Evolutionary conservation across 2,888 invertebrate species (phyloP).

Genomic region (Glaucopsyche alexis): DNA sequence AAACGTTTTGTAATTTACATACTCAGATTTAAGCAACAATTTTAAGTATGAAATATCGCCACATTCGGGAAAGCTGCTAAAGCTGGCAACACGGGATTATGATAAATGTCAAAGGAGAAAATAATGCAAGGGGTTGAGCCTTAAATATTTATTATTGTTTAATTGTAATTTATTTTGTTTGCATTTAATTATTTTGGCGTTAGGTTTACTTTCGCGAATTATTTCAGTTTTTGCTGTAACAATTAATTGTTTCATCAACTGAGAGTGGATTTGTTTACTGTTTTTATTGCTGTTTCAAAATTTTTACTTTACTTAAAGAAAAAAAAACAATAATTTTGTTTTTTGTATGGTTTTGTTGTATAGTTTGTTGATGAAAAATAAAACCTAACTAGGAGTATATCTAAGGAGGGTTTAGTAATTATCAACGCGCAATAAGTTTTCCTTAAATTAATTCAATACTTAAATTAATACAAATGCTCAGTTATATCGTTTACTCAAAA

Average conservation of each 20-base stretch:
- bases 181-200: neutral
- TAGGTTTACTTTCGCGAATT: neutral
- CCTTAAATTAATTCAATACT: too few relatives aligned
- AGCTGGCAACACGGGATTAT: slow-evolving; percentile 22
- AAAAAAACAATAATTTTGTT: too few relatives aligned
- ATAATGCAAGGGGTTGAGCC: slow-evolving; percentile 15
- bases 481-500: too few relatives aligned
- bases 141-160: slow-evolving; percentile 27
- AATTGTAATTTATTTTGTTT: slow-evolving; percentile 29
- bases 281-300: too few relatives aligned
- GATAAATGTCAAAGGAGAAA: slow-evolving; percentile 25
- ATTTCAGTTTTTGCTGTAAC: neutral
- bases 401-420: too few relatives aligned
- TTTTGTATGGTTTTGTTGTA: too few relatives aligned
- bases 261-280: neutral
- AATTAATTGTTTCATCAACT: neutral
- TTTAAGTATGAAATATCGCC: neutral
- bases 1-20: neutral
- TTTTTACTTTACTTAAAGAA: too few relatives aligned
- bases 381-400: too few relatives aligned
- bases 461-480: too few relatives aligned
- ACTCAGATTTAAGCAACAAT: neutral
- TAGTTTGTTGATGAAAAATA: too few relatives aligned
- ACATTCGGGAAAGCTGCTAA: neutral
- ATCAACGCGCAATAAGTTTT: too few relatives aligned